Conservation (phyloP, 2,888 invertebrate species). For the Ptilodon capucinus region DNA sequence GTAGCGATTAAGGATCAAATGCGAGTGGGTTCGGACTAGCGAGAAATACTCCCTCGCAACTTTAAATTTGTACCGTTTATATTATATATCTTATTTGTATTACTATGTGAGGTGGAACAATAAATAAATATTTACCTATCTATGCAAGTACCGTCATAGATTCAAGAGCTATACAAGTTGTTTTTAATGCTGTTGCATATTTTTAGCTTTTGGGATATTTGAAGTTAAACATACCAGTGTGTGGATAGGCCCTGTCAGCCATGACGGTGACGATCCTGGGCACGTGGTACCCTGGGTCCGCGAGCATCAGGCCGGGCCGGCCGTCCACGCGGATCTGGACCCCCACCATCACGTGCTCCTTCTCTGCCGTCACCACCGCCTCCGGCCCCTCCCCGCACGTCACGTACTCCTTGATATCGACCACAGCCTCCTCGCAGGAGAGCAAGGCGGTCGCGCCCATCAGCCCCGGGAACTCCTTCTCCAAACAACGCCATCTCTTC, state of each 20-base stretch:
- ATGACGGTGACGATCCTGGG: slow-evolving; percentile 93
- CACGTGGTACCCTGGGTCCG: slow-evolving; percentile 96
- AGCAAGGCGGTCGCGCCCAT: slow-evolving; percentile 84
- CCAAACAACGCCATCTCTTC: slow-evolving; percentile 83
- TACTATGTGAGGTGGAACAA: no score
- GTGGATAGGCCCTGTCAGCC: slow-evolving; percentile 92
- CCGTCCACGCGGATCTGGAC: slow-evolving; percentile 88
- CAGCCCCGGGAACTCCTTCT: slow-evolving; percentile 85
- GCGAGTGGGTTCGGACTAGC: no score
- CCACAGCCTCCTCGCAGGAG: slow-evolving; percentile 94
- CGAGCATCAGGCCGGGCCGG: slow-evolving; percentile 89
- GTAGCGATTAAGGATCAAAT: no score
- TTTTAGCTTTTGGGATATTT: no score
- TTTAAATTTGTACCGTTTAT: no score
- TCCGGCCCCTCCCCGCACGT: slow-evolving; percentile 80
- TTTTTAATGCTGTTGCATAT: no score
- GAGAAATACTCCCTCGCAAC: no score
- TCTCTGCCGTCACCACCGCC: slow-evolving; percentile 87
- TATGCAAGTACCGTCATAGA: no score
- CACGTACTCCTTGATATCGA: slow-evolving; percentile 81
- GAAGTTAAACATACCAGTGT: slow-evolving; percentile 84
- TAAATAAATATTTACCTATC: no score
- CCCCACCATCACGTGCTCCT: slow-evolving; percentile 93
- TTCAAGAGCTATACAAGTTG: no score
- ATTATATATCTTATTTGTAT: no score